These are phyloP conservation scores for Lonchura striata DNA, from an alignment of 2,113 vertebrate species.

Conservation along the genomic window DNA sequence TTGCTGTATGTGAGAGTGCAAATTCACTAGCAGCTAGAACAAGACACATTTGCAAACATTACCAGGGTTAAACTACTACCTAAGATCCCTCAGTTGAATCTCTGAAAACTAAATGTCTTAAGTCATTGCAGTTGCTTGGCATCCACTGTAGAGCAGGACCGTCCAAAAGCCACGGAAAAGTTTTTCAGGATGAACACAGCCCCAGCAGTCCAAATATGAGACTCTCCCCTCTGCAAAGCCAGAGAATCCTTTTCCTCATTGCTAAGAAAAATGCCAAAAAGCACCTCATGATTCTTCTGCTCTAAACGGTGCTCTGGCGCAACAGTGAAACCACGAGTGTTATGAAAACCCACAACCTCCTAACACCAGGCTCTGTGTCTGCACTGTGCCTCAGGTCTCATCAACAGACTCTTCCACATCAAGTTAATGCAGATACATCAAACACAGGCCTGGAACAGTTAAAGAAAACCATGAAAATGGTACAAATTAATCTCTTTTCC, in stretches of 20 bases:
- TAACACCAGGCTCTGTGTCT: neutral
- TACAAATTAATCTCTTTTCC: neutral
- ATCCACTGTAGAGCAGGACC: neutral
- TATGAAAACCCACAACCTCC: neutral
- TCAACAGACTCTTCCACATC: neutral
- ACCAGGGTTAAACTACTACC: neutral
- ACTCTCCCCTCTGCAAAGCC: neutral
- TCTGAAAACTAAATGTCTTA: neutral
- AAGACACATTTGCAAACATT: neutral
- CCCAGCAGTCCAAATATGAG: neutral
- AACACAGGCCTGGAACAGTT: neutral
- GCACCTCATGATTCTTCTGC: neutral
- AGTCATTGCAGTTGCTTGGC: neutral
- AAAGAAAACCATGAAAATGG: neutral
- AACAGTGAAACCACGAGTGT: neutral
- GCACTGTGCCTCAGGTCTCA: neutral
- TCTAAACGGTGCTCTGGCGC: accelerated
- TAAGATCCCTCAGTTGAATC: neutral
- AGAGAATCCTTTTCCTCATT: neutral
- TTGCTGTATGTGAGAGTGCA: neutral
- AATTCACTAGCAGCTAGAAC: neutral
- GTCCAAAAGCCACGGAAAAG: neutral
- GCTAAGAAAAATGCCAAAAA: neutral
- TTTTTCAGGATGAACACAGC: neutral
- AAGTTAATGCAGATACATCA: neutral